Percentiles rank a stretch among this genome's conserved stretches.
Evolutionary conservation across 2,888 invertebrate species (phyloP).

Genomic region (Eupeodes luniger): DNA sequence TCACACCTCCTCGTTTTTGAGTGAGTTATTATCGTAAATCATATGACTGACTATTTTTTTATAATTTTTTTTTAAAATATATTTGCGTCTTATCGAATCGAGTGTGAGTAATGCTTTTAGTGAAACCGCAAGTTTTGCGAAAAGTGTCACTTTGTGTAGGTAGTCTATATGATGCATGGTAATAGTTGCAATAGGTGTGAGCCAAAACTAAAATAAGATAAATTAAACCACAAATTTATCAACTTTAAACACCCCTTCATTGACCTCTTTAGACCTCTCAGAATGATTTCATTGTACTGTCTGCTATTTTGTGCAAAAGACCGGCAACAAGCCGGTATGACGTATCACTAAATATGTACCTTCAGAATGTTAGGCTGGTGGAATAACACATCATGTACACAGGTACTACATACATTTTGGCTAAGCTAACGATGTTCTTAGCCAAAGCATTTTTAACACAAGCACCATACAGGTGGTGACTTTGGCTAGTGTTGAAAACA

Average conservation of each 20-base stretch:
- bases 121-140: constrained; percentile 32
- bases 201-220: not conserved
- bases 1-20: constrained; percentile 32
- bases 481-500: too few species aligned
- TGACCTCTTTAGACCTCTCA: not conserved
- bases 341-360: not conserved
- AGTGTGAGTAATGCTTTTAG: not conserved
- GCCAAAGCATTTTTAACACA: not conserved
- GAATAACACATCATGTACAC: not conserved
- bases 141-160: constrained; percentile 4
- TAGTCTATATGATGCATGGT: not conserved
- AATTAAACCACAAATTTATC: too few species aligned
- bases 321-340: constrained; percentile 1
- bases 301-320: not conserved
- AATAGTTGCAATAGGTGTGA: not conserved
- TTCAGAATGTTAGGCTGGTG: not conserved
- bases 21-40: constrained; percentile 26
- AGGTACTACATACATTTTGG: not conserved
- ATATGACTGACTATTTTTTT: constrained; percentile 54
- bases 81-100: constrained; percentile 11
- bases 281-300: not conserved
- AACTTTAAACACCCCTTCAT: not conserved
- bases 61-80: not conserved
- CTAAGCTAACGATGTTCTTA: not conserved
- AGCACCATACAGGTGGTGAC: not conserved